Percentiles rank a stretch among this genome's conserved stretches.
These are phyloP conservation scores for Hemithea aestivaria DNA, from an alignment of 2,888 invertebrate genomes.

Conservation along the genomic window DNA sequence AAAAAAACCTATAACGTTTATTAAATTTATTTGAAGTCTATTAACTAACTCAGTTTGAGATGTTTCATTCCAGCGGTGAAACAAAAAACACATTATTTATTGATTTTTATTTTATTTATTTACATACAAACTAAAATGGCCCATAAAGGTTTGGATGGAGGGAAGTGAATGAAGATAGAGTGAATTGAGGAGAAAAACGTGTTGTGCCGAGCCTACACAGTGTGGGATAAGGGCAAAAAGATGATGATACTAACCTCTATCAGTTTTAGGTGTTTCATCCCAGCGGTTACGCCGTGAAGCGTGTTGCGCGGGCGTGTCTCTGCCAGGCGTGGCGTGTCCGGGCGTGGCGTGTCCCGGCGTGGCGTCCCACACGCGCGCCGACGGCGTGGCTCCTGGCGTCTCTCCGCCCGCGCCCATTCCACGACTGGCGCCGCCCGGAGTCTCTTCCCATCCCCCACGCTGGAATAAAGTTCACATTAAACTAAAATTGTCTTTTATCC, in stretches of 20 bases:
- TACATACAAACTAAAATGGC: no score
- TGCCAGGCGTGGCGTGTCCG: constrained; percentile 89
- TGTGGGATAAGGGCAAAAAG: background rate
- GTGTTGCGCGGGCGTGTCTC: constrained; percentile 87
- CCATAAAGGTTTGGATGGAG: no score
- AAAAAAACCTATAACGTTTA: no score
- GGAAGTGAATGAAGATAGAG: no score
- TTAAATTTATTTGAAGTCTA: no score
- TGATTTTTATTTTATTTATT: no score
- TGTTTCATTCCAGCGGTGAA: no score
- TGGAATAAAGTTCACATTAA: constrained; percentile 23
- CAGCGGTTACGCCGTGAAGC: constrained; percentile 95
- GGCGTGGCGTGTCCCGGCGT: constrained; percentile 96
- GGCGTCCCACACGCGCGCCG: constrained; percentile 97
- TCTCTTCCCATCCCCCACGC: constrained; percentile 93
- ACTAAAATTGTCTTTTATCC: background rate
- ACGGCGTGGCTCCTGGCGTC: constrained; percentile 96
- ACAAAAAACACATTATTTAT: no score
- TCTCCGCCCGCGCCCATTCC: constrained; percentile 81
- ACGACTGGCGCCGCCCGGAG: constrained; percentile 89
- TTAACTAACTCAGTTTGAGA: no score
- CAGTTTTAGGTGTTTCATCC: constrained; percentile 99
- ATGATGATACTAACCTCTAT: constrained; percentile 81
- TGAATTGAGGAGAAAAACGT: no score
- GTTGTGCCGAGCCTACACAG: no score